A percentile compares a stretch with the other conserved stretches of the same genome.
Conservation (phyloP, 2,888 invertebrate genomes). For the Thymelicus lineola region DNA sequence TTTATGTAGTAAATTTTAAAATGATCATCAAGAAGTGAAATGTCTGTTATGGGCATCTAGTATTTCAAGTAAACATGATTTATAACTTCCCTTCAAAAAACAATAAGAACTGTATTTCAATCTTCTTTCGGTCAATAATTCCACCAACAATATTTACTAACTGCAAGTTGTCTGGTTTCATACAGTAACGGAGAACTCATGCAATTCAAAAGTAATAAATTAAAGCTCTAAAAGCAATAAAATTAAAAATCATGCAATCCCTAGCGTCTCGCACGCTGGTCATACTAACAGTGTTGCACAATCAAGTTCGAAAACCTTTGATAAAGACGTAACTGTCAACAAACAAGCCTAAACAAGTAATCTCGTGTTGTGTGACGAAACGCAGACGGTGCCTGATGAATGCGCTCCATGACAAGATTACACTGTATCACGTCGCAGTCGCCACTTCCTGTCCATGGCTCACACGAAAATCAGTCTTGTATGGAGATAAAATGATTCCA, state of each 20-base stretch:
- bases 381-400: slow-evolving; percentile 52
- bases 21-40: no score
- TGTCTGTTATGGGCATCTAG: no score
- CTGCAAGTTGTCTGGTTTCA: no score
- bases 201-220: neutral
- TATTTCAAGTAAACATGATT: no score
- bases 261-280: neutral
- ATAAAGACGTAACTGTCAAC: slow-evolving; percentile 39
- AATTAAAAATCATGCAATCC: neutral
- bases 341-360: slow-evolving; percentile 17
- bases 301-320: slow-evolving; percentile 22
- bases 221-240: neutral
- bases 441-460: slow-evolving; percentile 56
- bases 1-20: no score
- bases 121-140: no score
- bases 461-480: slow-evolving; percentile 61
- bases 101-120: no score
- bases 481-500: slow-evolving; percentile 61
- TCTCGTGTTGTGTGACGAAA: slow-evolving; percentile 53
- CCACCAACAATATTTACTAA: no score
- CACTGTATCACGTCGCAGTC: slow-evolving; percentile 57
- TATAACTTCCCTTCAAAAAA: no score
- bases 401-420: slow-evolving; percentile 51
- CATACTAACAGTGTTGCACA: neutral
- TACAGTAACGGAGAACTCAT: neutral